Evolutionary conservation across 2,797 vertebrate species (phyloP).

Genomic region (Scleropages formosus): DNA sequence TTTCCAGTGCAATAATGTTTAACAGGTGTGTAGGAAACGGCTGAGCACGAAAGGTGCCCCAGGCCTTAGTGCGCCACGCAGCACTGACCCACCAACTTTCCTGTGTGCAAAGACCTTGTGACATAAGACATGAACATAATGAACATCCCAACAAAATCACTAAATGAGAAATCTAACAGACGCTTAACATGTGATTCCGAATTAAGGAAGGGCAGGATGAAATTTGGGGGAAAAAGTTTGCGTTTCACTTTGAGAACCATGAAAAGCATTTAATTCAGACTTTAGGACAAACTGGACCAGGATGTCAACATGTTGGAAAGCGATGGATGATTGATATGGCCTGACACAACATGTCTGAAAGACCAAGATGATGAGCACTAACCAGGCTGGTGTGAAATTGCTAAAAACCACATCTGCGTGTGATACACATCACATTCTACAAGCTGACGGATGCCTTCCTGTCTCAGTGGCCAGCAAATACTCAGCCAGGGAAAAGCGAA

Average conservation of each 20-base stretch:
- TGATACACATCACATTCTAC: neutral
- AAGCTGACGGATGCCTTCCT: conserved; percentile 49
- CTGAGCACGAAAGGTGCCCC: neutral
- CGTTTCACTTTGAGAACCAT: no score
- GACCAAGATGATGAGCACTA: neutral
- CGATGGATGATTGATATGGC: neutral
- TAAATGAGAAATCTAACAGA: conserved; percentile 11
- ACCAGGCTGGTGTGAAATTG: neutral
- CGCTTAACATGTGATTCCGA: conserved; percentile 13
- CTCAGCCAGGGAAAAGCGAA: conserved; percentile 37
- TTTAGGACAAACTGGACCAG: neutral
- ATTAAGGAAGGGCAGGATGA: no score
- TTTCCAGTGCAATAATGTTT: conserved; percentile 66
- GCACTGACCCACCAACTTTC: conserved; percentile 49
- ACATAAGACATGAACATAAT: conserved; percentile 28
- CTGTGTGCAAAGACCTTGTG: conserved; percentile 41
- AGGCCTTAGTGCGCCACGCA: conserved; percentile 20
- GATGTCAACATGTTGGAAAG: neutral
- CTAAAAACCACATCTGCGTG: neutral
- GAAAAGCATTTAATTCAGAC: neutral
- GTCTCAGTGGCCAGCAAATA: conserved; percentile 37
- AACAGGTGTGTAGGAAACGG: conserved; percentile 46
- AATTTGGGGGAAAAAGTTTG: no score
- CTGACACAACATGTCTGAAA: no score
- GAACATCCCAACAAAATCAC: neutral